Base-by-base conservation (phyloP, 2,797 vertebrate genomes). In the Centroberyx gerrardi region DNA sequence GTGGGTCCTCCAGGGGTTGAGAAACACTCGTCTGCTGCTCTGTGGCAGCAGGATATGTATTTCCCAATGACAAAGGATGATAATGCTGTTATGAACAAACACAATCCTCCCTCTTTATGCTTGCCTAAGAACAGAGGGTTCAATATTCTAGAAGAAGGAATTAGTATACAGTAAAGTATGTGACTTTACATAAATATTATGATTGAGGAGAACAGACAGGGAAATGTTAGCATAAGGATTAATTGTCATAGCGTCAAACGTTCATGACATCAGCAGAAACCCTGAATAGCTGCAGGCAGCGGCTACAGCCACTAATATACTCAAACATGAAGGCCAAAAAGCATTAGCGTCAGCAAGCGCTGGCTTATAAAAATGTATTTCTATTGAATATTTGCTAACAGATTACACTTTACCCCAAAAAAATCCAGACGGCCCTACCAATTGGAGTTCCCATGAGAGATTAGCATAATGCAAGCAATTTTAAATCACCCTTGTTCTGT, bases 301-400 rank as follows among this genome's bases (percentile, higher is more conserved):
- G 51, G 56, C 72, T 77, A 40, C 38, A 66, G 53, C 49, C 52
- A 56, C 48, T 83, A 66, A 85, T 85, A 80, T 88, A 82, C 86
- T 87, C 85, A 70, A 64, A 84, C 75, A 73, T 65, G 56, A 84
- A 82, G n/a, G 55, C 44, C 61, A 59, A 63, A 83, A 86, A 80
- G 70, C 65, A 78, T 84, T 78, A 80, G 78, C 8, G 28, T 89
- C 84, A 85, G 83, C 81, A 83, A 80, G 68, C 75, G 38, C 38
- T 58, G 81, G 71, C 69, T 88, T 86, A 78, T 69, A 59, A 66
- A 82, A 72, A 87, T 83, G 14, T 68, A 72, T 83, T 88, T 86
- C 44, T 70, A 87, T 58, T 82, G 75, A 68, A 68, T 76, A 78
- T 87, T 83, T 82, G 58, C 79, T 80, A 83, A 81, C 80, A 76